Evolutionary conservation across 2,113 vertebrate species (phyloP).

Genomic region (Toxostoma redivivum): DNA sequence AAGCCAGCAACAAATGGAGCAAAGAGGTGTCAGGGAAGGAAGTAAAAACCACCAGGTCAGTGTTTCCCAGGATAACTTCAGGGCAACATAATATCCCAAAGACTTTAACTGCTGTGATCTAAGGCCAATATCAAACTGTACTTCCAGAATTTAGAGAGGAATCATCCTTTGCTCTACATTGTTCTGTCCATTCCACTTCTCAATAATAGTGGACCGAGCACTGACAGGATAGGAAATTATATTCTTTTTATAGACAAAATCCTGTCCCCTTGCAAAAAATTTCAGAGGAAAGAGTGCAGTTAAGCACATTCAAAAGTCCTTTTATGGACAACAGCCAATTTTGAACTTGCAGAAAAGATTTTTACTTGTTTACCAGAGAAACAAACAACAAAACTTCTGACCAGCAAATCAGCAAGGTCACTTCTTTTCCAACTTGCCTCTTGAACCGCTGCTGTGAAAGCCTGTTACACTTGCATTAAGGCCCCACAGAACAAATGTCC

Average conservation of each 20-base stretch:
- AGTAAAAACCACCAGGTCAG: neutral
- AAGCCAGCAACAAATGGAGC: neutral
- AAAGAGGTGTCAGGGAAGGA: neutral
- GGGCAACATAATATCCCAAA: neutral
- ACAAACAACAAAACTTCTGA: neutral
- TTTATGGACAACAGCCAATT: neutral
- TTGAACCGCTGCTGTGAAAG: neutral
- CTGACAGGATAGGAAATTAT: neutral
- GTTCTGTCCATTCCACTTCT: neutral
- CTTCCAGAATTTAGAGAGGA: neutral
- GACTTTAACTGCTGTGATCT: neutral
- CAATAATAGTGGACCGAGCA: fast-evolving
- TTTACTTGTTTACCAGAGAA: neutral
- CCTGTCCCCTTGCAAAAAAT: neutral
- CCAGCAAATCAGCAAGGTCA: neutral
- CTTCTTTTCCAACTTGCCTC: neutral
- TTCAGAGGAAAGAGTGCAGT: neutral
- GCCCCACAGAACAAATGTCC: neutral
- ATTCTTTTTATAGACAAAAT: neutral
- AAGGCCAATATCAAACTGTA: neutral
- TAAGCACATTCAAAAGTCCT: neutral
- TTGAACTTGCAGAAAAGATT: neutral
- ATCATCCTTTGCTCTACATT: neutral
- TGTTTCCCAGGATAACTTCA: neutral
- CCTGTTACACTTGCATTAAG: neutral